Base-by-base conservation (phyloP, 2,113 vertebrate species). In the Thoracochromis brauschi region DNA sequence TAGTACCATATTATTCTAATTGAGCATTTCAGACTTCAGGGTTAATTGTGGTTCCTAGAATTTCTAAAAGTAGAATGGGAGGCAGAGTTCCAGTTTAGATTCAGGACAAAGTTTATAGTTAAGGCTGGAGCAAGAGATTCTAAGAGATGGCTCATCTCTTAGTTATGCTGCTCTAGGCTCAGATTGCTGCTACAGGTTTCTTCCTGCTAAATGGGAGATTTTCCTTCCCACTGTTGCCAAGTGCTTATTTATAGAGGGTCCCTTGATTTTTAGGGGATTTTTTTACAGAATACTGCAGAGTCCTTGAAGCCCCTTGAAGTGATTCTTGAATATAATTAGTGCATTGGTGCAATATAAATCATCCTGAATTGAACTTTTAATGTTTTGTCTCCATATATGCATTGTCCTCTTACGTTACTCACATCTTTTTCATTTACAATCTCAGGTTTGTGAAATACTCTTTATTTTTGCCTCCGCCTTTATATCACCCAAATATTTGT, bases 131-230 rank as follows among this genome's bases (percentile, higher is more conserved):
- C 68, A 16, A 16, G 2, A 45, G 21, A 26, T 26, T 9, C 38
- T 45, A 38, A 42, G 21, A n/a, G n/a, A n/a, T n/a, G n/a, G n/a
- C n/a, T 13, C 13, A 26, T 73, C 65, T 42, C 68, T 47, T 73
- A 45, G 68, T 45, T 73, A 45, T 45, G 68, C 14, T 73, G 40
- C 68, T 26, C 21, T 26, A 47, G 21, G 21, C 4, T 29, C 5
- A 29, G 0, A 0, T 45, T 73, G 14, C 21, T 19, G 6, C 2
- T 17, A 11, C 8, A 75, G 21, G 1, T 26, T 75, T 47, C 14
- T 73, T 73, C 21, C 38, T 73, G 13, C 40, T 47, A 47, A 29
- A 26, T 17, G 68, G 14, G 14, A 75, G 38, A 26, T 45, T 45
- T 73, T 73, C 40, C 68, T 45, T 73, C 21, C 14, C 40, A 29